Percentiles rank a stretch among this genome's conserved stretches.
phyloP scores from a whole-genome alignment of 2,888 invertebrate genomes.

The Melanotus villosus region DNA sequence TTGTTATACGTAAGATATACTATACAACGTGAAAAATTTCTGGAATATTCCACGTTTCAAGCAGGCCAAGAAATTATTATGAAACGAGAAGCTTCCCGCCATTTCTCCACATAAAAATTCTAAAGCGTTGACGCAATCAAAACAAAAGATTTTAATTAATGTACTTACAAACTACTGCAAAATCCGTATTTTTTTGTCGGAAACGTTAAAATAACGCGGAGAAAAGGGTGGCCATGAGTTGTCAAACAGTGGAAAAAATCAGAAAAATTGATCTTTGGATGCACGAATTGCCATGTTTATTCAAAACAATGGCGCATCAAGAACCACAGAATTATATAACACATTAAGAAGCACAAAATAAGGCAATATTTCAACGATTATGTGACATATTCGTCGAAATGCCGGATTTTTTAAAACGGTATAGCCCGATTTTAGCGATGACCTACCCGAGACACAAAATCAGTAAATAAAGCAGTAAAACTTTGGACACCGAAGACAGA shows the following conservation, averaged over 20 bases:
- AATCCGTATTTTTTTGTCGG: too few species aligned
- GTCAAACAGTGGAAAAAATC: neutral
- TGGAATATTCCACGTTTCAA: too few species aligned
- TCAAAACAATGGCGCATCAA: conserved; percentile 3
- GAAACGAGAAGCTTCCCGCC: too few species aligned
- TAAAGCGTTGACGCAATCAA: too few species aligned
- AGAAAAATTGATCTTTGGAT: conserved; percentile 2
- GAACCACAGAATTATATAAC: conserved; percentile 1
- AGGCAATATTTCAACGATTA: neutral
- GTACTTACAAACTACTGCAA: too few species aligned
- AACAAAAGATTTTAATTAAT: too few species aligned
- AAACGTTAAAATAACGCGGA: too few species aligned
- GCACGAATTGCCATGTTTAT: conserved; percentile 9
- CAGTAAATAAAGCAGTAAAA: conserved; percentile 7
- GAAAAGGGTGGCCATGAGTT: too few species aligned
- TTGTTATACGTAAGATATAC: too few species aligned
- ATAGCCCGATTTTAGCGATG: conserved; percentile 17
- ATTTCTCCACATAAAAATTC: too few species aligned
- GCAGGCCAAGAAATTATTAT: too few species aligned
- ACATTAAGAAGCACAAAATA: neutral
- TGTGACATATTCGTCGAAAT: conserved; percentile 2
- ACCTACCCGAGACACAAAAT: neutral
- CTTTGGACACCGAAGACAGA: neutral
- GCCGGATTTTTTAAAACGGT: conserved; percentile 2
- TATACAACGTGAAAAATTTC: too few species aligned